Percentiles rank a stretch among this genome's conserved stretches.
Conservation (phyloP, 2,797 vertebrate species). For the Manis crassicaudata region DNA sequence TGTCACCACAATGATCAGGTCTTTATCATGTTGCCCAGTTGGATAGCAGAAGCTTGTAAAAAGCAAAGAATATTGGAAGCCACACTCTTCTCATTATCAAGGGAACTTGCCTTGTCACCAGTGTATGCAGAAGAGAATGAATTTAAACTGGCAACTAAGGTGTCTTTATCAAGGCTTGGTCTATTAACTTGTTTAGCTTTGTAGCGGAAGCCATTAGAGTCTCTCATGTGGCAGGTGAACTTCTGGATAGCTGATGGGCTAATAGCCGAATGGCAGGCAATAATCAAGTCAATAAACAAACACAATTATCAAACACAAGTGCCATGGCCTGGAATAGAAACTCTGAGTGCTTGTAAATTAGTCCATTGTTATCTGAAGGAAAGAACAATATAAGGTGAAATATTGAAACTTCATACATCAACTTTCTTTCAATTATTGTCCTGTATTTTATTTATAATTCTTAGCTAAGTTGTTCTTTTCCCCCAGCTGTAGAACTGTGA, state of each 20-base stretch:
- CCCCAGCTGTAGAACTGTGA: background rate
- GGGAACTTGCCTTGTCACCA: background rate
- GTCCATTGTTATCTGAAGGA: background rate
- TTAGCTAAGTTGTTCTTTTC: conserved; percentile 43
- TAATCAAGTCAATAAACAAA: conserved; percentile 33
- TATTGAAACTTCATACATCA: background rate
- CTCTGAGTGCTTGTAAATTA: conserved; percentile 7
- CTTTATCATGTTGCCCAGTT: background rate
- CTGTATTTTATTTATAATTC: conserved; percentile 59
- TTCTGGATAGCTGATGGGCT: background rate
- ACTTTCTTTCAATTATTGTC: background rate
- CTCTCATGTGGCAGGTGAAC: conserved; percentile 10
- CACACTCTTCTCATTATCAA: background rate
- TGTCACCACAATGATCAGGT: background rate
- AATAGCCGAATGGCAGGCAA: conserved; percentile 17
- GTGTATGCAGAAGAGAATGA: background rate
- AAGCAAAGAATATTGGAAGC: conserved; percentile 8
- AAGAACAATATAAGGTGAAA: background rate
- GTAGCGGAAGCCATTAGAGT: conserved; percentile 19
- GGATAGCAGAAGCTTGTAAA: background rate
- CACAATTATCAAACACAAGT: conserved; percentile 41
- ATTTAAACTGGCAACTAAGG: conserved; percentile 43
- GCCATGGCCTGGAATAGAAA: background rate
- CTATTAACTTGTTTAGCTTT: conserved; percentile 36
- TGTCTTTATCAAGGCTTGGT: conserved; percentile 34